phyloP scores from a whole-genome alignment of 2,113 vertebrate genomes.

The Phalacrocorax carbo region DNA sequence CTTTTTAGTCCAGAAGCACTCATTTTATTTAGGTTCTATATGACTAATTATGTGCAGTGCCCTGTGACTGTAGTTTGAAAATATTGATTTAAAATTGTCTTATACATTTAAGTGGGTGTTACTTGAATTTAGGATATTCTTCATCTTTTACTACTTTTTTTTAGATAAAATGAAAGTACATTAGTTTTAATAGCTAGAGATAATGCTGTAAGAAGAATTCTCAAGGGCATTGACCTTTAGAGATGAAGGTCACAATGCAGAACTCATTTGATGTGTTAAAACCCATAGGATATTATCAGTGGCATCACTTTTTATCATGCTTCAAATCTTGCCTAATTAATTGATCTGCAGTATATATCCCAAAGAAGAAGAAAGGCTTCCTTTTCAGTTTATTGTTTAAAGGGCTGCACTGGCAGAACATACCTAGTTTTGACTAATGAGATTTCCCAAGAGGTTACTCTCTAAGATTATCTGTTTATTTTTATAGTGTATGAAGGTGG shows the following conservation, averaged over 20 bases:
- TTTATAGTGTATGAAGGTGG: not conserved
- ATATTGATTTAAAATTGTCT: slow-evolving; percentile 28
- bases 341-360: not conserved
- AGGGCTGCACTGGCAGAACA: not conserved
- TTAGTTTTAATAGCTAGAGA: slow-evolving; percentile 1
- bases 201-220: not conserved
- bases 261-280: not conserved
- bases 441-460: not conserved
- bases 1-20: not conserved
- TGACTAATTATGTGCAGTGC: not conserved
- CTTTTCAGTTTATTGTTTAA: not conserved
- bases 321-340: not conserved
- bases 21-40: not conserved
- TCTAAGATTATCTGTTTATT: slow-evolving; percentile 1
- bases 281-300: not conserved
- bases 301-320: not conserved
- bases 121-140: not conserved
- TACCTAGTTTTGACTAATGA: not conserved
- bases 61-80: not conserved
- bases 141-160: slow-evolving; percentile 1
- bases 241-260: not conserved
- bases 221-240: not conserved
- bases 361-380: not conserved
- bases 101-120: not conserved
- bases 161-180: not conserved